Evolutionary conservation across 1,140 invertebrate genomes (phyloP).

Genomic region (Diuraphis noxia): DNA sequence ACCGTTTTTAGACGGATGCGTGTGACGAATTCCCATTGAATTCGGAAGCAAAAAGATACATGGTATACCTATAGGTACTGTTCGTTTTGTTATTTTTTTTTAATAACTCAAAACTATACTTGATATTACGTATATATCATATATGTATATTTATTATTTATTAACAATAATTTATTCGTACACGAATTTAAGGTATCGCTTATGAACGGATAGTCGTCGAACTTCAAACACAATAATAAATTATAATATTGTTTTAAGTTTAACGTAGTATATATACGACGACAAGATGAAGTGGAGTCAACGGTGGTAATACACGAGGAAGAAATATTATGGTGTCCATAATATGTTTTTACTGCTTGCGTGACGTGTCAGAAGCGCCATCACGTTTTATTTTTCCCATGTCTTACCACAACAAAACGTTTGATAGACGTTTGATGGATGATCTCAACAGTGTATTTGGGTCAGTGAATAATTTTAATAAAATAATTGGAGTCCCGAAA

Average conservation of each 20-base stretch:
- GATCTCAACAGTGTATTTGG: background rate
- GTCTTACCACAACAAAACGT: background rate
- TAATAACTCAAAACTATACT: background rate
- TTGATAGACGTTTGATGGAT: constrained; percentile 23
- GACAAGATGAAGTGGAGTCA: constrained; percentile 17
- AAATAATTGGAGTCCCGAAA: background rate
- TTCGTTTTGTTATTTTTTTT: background rate
- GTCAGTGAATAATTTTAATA: constrained; percentile 13
- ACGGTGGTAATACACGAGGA: background rate
- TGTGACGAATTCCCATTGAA: constrained; percentile 18
- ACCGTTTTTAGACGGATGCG: background rate
- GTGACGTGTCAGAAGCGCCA: constrained; percentile 13
- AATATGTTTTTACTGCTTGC: background rate
- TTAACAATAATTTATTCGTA: background rate
- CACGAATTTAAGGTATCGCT: background rate
- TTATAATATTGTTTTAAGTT: constrained; percentile 5
- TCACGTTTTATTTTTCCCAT: constrained; percentile 31
- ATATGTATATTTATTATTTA: background rate
- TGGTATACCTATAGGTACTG: background rate
- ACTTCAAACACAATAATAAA: background rate
- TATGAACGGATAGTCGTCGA: background rate
- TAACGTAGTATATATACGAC: background rate
- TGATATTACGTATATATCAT: background rate
- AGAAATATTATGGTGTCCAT: background rate
- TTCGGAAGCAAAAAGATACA: background rate